Conservation (phyloP, 2,113 vertebrate species). For the Boulengeromyrus knoepffleri region DNA sequence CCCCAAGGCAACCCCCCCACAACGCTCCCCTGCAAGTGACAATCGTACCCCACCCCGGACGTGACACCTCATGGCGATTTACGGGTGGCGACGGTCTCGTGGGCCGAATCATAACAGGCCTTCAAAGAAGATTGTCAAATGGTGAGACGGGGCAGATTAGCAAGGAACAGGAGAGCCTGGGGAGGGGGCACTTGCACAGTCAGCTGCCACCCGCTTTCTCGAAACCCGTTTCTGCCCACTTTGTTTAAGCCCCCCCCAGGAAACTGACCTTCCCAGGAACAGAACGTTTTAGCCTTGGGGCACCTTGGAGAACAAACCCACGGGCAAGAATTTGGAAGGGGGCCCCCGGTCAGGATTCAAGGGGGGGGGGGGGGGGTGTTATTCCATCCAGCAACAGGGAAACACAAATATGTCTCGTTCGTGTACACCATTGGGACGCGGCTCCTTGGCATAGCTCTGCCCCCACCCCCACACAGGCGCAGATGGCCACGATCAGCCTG, state of each 20-base stretch:
- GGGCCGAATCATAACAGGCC: neutral
- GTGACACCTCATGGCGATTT: neutral
- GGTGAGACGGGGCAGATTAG: neutral
- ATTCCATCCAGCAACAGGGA: neutral
- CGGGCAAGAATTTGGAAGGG: neutral
- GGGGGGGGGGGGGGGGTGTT: too few species aligned
- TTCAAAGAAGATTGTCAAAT: neutral
- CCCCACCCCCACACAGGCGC: neutral
- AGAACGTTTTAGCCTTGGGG: neutral
- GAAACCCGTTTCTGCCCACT: neutral
- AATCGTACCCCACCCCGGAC: neutral
- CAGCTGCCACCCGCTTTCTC: neutral
- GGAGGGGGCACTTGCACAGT: neutral
- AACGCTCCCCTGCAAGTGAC: neutral
- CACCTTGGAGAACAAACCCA: neutral
- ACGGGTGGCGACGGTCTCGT: neutral
- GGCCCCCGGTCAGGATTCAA: neutral
- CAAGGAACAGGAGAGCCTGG: neutral
- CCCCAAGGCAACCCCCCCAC: neutral
- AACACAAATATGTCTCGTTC: constrained; percentile 4
- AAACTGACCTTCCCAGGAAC: neutral
- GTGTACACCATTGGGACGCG: neutral
- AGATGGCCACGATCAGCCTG: neutral
- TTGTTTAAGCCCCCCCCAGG: neutral
- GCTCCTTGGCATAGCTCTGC: neutral